These are phyloP conservation scores for Orchesellides sinensis DNA, from an alignment of 2,888 invertebrate genomes.

Conservation along the genomic window DNA sequence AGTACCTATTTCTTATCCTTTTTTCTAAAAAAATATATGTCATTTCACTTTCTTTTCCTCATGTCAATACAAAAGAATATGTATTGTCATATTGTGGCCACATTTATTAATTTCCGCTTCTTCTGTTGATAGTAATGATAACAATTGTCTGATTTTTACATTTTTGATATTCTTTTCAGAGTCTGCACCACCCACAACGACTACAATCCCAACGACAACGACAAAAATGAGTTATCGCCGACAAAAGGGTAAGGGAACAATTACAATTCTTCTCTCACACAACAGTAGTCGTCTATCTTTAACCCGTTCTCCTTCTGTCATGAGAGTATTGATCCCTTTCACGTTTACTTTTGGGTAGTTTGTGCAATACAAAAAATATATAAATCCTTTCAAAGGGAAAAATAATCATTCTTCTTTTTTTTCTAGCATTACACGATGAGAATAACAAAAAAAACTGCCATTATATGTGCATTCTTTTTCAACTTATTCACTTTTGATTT, in stretches of 20 bases:
- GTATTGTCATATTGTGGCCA: not conserved
- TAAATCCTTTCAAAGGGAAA: not conserved
- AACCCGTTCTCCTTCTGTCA: conserved; percentile 19
- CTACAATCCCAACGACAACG: conserved; percentile 86
- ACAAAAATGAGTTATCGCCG: conserved; percentile 78
- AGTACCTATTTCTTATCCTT: not conserved
- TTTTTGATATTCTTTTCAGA: conserved; percentile 78
- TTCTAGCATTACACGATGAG: conserved; percentile 13
- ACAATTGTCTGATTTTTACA: not conserved
- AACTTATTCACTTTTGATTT: too few species aligned
- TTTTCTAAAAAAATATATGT: not conserved
- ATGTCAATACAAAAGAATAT: not conserved
- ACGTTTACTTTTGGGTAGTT: conserved; percentile 10
- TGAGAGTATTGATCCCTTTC: not conserved
- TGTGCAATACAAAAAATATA: not conserved
- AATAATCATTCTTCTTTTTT: conserved; percentile 5
- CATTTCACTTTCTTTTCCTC: not conserved
- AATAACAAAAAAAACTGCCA: too few species aligned
- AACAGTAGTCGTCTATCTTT: conserved; percentile 38
- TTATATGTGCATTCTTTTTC: too few species aligned
- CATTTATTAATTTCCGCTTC: conserved; percentile 41
- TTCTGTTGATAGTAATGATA: conserved; percentile 2
- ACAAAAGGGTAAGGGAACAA: conserved; percentile 71
- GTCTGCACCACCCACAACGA: conserved; percentile 88
- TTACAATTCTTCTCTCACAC: conserved; percentile 3